Evolutionary conservation across 2,113 vertebrate genomes (phyloP).

Genomic region (Penelope pileata): DNA sequence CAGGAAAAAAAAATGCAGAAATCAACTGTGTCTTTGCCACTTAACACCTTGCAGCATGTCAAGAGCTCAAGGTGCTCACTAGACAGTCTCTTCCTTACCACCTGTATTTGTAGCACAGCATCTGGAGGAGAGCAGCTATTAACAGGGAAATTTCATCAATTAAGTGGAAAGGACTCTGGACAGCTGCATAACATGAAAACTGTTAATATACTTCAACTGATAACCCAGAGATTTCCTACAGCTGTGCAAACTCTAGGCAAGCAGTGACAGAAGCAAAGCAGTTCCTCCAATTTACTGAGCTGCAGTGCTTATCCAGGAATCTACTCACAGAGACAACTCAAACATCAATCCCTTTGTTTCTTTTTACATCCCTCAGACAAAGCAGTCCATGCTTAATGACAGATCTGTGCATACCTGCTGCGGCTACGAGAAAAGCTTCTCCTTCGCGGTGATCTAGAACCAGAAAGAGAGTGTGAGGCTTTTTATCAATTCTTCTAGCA

Average conservation of each 20-base stretch:
- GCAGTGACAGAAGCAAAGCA: fast-evolving
- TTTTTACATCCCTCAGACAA: neutral
- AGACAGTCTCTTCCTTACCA: fast-evolving
- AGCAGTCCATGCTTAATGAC: fast-evolving
- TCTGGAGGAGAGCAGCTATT: fast-evolving
- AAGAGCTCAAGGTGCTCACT: fast-evolving
- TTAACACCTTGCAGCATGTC: fast-evolving
- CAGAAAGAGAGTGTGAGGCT: constrained; percentile 77
- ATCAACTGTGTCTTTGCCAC: fast-evolving
- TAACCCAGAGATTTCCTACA: neutral
- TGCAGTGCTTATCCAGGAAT: fast-evolving
- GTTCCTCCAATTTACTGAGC: fast-evolving
- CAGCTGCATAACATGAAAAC: neutral
- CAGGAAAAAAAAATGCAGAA: fast-evolving
- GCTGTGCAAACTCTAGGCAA: neutral
- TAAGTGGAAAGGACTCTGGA: neutral
- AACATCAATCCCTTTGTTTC: fast-evolving
- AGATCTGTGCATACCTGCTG: constrained; percentile 85
- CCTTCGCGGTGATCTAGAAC: constrained; percentile 94
- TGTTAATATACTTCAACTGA: neutral
- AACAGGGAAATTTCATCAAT: neutral
- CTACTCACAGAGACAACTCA: neutral
- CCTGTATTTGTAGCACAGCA: fast-evolving
- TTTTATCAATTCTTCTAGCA: constrained; percentile 45
- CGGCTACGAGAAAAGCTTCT: constrained; percentile 98